Base-by-base conservation (phyloP, 2,113 vertebrate genomes). In the Rutilus rutilus region DNA sequence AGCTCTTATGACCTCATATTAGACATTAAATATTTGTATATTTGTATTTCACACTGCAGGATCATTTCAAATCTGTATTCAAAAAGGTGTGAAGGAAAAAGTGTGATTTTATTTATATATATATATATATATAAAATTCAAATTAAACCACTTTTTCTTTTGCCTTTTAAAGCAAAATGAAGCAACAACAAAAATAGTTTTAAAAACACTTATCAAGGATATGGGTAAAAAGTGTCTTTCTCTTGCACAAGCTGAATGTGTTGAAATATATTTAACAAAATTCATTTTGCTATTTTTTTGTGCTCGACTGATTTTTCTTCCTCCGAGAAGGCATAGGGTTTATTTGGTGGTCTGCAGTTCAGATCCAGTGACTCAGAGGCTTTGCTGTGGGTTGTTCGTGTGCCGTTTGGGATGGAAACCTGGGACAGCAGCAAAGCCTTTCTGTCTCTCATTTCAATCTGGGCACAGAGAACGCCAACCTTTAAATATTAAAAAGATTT, bases 311-410 rank as follows among this genome's bases (percentile, higher is more conserved):
- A n/a, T 59, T 21, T 25, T 33, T 25, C 54, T 30, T 83, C 3
- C 39, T n/a, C 4, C 47, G 4, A 39, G 36, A 25, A 78, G 21
- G 6, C 9, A 17, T 45, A 42, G 42, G 12, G 73, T 78, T 82
- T 54, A 59, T 59, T 14, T 45, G 42, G 54, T 62, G 54, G 42
- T 50, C 30, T 75, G 71, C 39, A 39, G 25, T 74, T 47, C 67
- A 81, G 62, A 57, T 78, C 50, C 42, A 50, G 81, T 85, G 6
- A 87, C 85, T 90, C 87, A 25, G 54, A 47, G 64, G 59, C 71
- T 87, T 91, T 89, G 75, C 82, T 8, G 14, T 65, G 21, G 78
- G 42, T 73, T 78, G 3, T 23, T 67, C 52, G 71, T 87, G 69
- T 50, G 84, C 59, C 77, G 64, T 77, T 67, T 42, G 57, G 11